Evolutionary conservation across 2,797 vertebrate genomes (phyloP), one percentile per base, ranked within the genome.

Genomic region (Diceros bicornis): DNA sequence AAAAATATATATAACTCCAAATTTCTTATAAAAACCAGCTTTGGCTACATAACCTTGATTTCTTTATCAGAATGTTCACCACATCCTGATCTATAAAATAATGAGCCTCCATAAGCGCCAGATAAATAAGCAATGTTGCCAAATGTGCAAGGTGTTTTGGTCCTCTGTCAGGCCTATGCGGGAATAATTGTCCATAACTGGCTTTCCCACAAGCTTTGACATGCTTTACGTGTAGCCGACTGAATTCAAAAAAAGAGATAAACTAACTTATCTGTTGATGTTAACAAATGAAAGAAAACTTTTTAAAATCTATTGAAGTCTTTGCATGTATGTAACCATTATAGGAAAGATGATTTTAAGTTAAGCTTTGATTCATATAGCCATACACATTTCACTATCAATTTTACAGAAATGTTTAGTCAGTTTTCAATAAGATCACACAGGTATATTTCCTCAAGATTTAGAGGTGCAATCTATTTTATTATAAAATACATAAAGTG

Each of bases 371-470:
- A 90, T 78, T 94, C 34, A 61, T 13, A 61, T 17, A 77, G 32
- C 11, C 29, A 59, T 71, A 68, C 47, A 83, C 20, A 72, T 84
- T 87, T 92, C 72, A 69, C 14, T 77, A 4, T 37, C 21, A 27
- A 23, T 71, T 68, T 93, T 62, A 50, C 3, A 85, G 79, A 92
- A 82, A 71, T 71, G 23, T 23, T 92, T 89, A 37, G 13, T 86
- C 66, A 17, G 12, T 92, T 75, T 84, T 93, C 50, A 93, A 25
- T 50, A 93, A 78, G 52, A 84, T 72, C 79, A 78, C 47, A 72
- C 13, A 66, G 25, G 37, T 62, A 2, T 44, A 86, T 25, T 81
- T 55, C 32, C 29, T 52, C 5, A 16, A 61, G 47, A 52, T 21
- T 95, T 89, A 78, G 47, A 94, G 62, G 74, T 32, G 16, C 4